phyloP scores from a whole-genome alignment of 1,140 invertebrate species.

The Samia ricini region DNA sequence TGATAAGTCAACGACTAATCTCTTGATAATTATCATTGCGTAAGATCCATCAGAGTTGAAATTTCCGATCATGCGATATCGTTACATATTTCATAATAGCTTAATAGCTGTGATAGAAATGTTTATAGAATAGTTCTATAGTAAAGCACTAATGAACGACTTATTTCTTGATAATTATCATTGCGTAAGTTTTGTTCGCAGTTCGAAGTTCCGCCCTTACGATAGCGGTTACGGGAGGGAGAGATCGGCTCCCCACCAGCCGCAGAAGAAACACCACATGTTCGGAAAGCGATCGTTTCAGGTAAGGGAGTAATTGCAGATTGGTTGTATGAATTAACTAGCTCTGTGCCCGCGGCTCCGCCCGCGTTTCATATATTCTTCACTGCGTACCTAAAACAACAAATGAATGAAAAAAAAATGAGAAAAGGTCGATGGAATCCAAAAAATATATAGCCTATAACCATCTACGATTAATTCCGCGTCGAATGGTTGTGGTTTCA shows the following conservation, averaged over 20 bases:
- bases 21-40: neutral
- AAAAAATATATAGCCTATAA: too few relatives aligned
- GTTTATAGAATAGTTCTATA: too few relatives aligned
- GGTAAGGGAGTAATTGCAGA: slow-evolving; percentile 46
- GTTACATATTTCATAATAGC: too few relatives aligned
- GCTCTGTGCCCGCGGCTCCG: too few relatives aligned
- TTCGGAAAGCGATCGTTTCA: slow-evolving; percentile 92
- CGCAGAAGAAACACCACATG: slow-evolving; percentile 95
- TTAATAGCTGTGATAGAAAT: too few relatives aligned
- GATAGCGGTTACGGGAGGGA: slow-evolving; percentile 73
- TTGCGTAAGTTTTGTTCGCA: slow-evolving; percentile 16
- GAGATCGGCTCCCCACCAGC: slow-evolving; percentile 79
- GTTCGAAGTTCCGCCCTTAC: slow-evolving; percentile 86
- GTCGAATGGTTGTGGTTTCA: too few relatives aligned
- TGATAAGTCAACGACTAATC: neutral
- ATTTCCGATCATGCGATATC: slow-evolving; percentile 86
- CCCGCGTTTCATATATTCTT: too few relatives aligned
- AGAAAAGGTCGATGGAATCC: too few relatives aligned
- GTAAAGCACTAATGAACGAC: too few relatives aligned
- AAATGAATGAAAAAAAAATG: too few relatives aligned
- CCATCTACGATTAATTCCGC: too few relatives aligned
- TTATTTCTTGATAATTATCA: neutral
- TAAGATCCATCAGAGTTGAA: slow-evolving; percentile 56
- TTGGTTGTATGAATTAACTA: neutral
- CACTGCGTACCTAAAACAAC: too few relatives aligned